These are phyloP conservation scores for Lepidocyrtinus sp. DNA, from an alignment of 2,888 invertebrate genomes.

Conservation along the genomic window DNA sequence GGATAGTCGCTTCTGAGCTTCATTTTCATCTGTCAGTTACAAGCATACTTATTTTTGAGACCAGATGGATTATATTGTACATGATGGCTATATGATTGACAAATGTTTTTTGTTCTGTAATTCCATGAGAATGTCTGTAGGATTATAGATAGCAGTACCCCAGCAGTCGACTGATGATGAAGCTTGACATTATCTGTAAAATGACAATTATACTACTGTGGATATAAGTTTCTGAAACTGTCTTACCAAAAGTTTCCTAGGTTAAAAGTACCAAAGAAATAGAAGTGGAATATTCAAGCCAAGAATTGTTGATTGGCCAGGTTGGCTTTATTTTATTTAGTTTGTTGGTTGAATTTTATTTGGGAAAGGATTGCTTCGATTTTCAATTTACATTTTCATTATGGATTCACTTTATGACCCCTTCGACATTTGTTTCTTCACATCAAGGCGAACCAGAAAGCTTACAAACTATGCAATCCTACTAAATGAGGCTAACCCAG, in stretches of 20 bases:
- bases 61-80: too few species aligned
- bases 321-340: background rate
- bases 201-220: constrained; percentile 3
- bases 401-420: constrained; percentile 26
- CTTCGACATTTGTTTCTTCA: constrained; percentile 17
- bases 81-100: too few species aligned
- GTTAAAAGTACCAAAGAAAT: constrained; percentile 23
- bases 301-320: background rate
- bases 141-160: too few species aligned
- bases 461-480: constrained; percentile 50
- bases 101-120: too few species aligned
- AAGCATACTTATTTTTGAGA: too few species aligned
- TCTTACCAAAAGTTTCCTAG: constrained; percentile 27
- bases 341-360: too few species aligned
- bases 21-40: too few species aligned
- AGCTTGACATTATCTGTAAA: constrained; percentile 1
- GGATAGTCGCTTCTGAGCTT: too few species aligned
- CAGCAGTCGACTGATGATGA: too few species aligned
- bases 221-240: constrained; percentile 3
- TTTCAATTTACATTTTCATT: too few species aligned
- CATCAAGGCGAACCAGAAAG: constrained; percentile 16
- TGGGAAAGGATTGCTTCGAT: too few species aligned
- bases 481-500: constrained; percentile 37
- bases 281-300: background rate
- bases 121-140: too few species aligned